These are phyloP conservation scores for Helicolenus hilgendorfi DNA, from an alignment of 2,797 vertebrate genomes.

Conservation along the genomic window DNA sequence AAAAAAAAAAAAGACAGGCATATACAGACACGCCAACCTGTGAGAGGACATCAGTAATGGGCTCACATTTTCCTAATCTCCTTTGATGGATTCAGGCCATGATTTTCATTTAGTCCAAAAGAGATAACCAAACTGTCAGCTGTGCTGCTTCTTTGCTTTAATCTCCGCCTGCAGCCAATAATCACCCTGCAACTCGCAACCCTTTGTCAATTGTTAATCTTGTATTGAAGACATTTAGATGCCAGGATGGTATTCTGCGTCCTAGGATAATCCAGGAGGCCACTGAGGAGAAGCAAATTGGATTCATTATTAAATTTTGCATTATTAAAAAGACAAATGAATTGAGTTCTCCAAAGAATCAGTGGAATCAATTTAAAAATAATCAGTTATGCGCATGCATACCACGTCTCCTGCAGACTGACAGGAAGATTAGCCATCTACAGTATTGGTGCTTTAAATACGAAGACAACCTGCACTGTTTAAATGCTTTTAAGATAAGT, in stretches of 20 bases:
- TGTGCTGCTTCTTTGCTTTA: slow-evolving; percentile 94
- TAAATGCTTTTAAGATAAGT: no score
- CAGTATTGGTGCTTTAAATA: neutral
- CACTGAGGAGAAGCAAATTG: slow-evolving; percentile 89
- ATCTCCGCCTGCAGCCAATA: slow-evolving; percentile 95
- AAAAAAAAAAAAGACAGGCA: slow-evolving; percentile 44
- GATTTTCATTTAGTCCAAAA: slow-evolving; percentile 97
- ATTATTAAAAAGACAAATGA: slow-evolving; percentile 93
- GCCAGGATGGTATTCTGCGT: slow-evolving; percentile 89
- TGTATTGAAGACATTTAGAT: slow-evolving; percentile 92
- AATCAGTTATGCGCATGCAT: slow-evolving; percentile 57
- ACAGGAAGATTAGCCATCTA: slow-evolving; percentile 46
- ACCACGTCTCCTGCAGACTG: slow-evolving; percentile 48
- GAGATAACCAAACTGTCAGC: slow-evolving; percentile 96
- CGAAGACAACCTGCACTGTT: neutral
- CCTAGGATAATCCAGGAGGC: slow-evolving; percentile 89
- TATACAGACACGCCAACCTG: slow-evolving; percentile 80
- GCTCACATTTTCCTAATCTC: slow-evolving; percentile 96
- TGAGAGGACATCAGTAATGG: slow-evolving; percentile 95
- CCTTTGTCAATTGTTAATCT: slow-evolving; percentile 92
- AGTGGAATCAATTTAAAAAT: slow-evolving; percentile 81
- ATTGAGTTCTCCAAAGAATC: slow-evolving; percentile 92
- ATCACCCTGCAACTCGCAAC: slow-evolving; percentile 91
- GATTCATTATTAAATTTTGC: slow-evolving; percentile 93
- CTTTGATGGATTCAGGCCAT: slow-evolving; percentile 97